A percentile compares a stretch with the other conserved stretches of the same genome.
These are phyloP conservation scores for Chaetophractus vellerosus DNA, from an alignment of 2,797 vertebrate genomes.

Conservation along the genomic window DNA sequence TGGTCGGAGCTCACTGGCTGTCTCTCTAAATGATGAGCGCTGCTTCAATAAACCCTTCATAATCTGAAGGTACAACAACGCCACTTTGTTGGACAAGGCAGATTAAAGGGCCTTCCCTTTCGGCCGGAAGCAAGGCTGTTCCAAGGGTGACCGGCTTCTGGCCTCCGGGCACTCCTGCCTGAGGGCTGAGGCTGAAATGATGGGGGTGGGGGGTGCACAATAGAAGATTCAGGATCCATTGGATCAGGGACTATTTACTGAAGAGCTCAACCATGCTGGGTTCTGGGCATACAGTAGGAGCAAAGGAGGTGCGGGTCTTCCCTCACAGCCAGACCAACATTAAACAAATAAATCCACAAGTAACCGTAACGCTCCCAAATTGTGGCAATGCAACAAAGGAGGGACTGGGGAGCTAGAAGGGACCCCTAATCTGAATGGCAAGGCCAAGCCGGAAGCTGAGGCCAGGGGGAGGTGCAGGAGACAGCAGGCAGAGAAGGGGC, in stretches of 20 bases:
- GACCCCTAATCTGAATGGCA: conserved; percentile 4
- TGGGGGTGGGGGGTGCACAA: background rate
- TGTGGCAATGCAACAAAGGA: background rate
- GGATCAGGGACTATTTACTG: background rate
- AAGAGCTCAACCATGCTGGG: background rate
- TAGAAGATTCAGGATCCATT: background rate
- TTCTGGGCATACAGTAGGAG: background rate
- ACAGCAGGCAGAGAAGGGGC: background rate
- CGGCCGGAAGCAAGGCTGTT: conserved; percentile 88
- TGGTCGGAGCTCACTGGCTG: conserved; percentile 90
- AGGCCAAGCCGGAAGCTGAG: conserved; percentile 24
- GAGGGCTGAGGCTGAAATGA: background rate
- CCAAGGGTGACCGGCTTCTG: conserved; percentile 89
- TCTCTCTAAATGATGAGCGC: conserved; percentile 91
- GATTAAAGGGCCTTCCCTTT: conserved; percentile 89
- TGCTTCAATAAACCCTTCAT: conserved; percentile 92
- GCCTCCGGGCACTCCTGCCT: conserved; percentile 86
- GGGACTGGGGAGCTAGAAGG: background rate
- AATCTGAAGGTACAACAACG: conserved; percentile 91
- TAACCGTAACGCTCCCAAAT: background rate
- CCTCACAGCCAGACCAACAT: background rate
- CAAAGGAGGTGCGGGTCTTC: background rate
- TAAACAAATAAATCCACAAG: background rate
- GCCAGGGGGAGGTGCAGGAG: fast-evolving
- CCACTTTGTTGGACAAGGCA: conserved; percentile 90